Percentiles rank a stretch among this genome's conserved stretches.
Evolutionary conservation across 2,888 invertebrate genomes (phyloP).

Genomic region (Ectobius pallidus): DNA sequence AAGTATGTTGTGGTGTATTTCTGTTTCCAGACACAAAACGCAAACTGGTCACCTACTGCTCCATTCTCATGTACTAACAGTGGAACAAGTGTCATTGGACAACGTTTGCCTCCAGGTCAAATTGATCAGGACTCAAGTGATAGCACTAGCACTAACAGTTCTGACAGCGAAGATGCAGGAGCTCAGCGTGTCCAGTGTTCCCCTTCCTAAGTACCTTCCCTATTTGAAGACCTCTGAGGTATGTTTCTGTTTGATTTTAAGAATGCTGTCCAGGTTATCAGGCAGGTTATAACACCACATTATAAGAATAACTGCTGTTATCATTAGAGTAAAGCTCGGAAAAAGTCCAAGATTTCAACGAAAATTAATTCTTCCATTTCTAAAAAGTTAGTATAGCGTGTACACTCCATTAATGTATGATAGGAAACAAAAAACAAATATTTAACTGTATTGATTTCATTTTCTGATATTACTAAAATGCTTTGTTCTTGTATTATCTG

Average conservation of each 20-base stretch:
- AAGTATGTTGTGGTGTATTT: no score
- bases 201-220: conserved; percentile 20
- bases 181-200: conserved; percentile 33
- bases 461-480: not conserved
- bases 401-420: not conserved
- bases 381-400: conserved; percentile 20
- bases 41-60: not conserved
- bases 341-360: conserved; percentile 8
- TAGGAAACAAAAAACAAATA: not conserved
- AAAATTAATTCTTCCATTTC: conserved; percentile 18
- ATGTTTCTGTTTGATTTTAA: conserved; percentile 7
- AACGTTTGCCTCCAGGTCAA: not conserved
- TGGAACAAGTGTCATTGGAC: not conserved
- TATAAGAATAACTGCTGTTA: not conserved
- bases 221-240: not conserved
- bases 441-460: not conserved
- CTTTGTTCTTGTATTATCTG: not conserved
- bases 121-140: not conserved
- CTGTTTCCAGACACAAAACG: conserved; percentile 1
- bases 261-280: not conserved
- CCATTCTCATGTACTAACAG: no score
- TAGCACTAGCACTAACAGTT: conserved; percentile 31
- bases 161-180: conserved; percentile 32
- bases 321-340: not conserved
- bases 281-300: not conserved